Percentiles rank a stretch among this genome's conserved stretches.
phyloP scores from a whole-genome alignment of 2,888 invertebrate genomes.

The Phaedon cochleariae region DNA sequence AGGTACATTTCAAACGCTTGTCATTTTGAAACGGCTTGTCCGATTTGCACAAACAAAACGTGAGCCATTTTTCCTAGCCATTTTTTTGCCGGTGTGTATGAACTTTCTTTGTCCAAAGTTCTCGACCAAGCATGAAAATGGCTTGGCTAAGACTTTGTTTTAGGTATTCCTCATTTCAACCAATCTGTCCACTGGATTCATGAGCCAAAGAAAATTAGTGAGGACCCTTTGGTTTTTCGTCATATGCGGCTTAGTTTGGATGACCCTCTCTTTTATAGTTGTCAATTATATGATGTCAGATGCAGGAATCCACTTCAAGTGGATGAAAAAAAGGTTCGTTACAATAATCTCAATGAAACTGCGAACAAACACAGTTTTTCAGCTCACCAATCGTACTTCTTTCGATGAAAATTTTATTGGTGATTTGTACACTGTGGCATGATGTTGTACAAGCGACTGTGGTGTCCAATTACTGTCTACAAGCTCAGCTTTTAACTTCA shows the following conservation, averaged over 20 bases:
- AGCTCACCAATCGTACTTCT: conserved; percentile 65
- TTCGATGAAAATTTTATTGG: conserved; percentile 68
- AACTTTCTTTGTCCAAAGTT: too few species aligned
- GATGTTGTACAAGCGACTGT: conserved; percentile 86
- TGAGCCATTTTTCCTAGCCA: too few species aligned
- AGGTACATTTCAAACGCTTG: too few species aligned
- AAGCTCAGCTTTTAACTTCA: conserved; percentile 79
- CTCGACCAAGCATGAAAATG: too few species aligned
- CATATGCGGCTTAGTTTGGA: conserved; percentile 73
- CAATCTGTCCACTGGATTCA: conserved; percentile 71
- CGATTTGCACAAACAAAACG: too few species aligned
- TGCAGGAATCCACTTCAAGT: conserved; percentile 70
- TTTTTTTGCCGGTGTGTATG: too few species aligned
- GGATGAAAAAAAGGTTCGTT: conserved; percentile 68
- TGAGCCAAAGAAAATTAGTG: conserved; percentile 75
- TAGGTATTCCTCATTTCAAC: conserved; percentile 79
- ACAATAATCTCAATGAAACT: neutral
- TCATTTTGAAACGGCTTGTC: too few species aligned
- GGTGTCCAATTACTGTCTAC: conserved; percentile 82
- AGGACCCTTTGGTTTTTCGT: conserved; percentile 79
- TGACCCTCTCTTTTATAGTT: conserved; percentile 72
- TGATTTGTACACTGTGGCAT: conserved; percentile 77
- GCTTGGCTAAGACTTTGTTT: too few species aligned
- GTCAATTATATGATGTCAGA: conserved; percentile 73
- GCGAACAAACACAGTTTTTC: conserved; percentile 37